phyloP scores from a whole-genome alignment of 2,113 vertebrate genomes.

The Thermophis baileyi region DNA sequence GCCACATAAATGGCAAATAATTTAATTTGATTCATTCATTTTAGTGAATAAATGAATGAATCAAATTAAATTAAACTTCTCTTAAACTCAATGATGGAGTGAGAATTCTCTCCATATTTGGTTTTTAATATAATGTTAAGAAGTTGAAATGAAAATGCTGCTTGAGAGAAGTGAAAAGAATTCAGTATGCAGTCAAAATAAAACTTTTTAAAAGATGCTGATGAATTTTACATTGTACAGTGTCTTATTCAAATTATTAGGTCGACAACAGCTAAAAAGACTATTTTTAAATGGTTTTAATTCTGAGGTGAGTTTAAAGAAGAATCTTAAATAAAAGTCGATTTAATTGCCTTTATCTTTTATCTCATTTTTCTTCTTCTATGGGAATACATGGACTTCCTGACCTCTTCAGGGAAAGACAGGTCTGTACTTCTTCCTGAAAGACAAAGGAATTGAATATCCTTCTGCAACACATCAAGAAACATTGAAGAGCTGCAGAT shows the following conservation, averaged over 20 bases:
- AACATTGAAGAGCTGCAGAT: neutral
- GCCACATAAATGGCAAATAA: neutral
- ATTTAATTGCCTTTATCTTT: neutral
- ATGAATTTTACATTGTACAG: neutral
- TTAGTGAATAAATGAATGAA: neutral
- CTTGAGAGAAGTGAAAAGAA: neutral
- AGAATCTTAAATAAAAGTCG: neutral
- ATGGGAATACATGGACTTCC: neutral
- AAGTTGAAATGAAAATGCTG: neutral
- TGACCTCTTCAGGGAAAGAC: neutral
- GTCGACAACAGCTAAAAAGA: neutral
- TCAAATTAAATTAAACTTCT: neutral
- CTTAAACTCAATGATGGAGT: neutral
- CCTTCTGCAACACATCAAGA: neutral
- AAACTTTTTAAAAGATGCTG: neutral
- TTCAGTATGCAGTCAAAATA: neutral
- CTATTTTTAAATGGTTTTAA: neutral
- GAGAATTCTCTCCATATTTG: neutral
- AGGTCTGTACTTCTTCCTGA: neutral
- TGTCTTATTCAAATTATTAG: neutral
- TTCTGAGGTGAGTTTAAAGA: neutral
- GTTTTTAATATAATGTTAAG: neutral
- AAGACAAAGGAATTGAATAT: neutral
- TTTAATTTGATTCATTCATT: too few species aligned
- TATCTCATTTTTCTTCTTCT: neutral